A percentile compares a stretch with the other conserved stretches of the same genome.
These are phyloP conservation scores for Rhinichthys osculus DNA, from an alignment of 2,797 vertebrate genomes.

Conservation along the genomic window DNA sequence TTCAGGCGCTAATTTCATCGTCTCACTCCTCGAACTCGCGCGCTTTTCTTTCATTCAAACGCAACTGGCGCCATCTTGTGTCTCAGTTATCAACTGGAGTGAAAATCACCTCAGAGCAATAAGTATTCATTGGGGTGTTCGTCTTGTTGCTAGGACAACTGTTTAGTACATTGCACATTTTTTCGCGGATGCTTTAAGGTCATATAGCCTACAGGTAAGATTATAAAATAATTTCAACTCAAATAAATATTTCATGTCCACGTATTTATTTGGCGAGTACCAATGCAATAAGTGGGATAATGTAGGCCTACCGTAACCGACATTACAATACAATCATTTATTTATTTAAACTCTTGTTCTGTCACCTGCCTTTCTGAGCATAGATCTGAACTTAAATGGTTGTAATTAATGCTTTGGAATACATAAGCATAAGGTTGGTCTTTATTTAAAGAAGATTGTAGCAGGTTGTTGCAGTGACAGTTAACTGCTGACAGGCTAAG, in stretches of 20 bases:
- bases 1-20: background rate
- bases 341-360: background rate
- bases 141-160: background rate
- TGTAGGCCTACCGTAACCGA: too few relatives aligned
- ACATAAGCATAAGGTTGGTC: background rate
- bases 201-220: background rate
- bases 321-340: background rate
- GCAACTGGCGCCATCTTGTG: conserved; percentile 18
- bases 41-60: background rate
- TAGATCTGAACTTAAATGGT: background rate
- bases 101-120: background rate
- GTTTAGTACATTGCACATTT: background rate
- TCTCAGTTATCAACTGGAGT: background rate
- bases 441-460: background rate
- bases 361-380: background rate
- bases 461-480: background rate
- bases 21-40: background rate
- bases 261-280: background rate
- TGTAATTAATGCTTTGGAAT: background rate
- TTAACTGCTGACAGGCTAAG: background rate
- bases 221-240: too few relatives aligned
- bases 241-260: background rate
- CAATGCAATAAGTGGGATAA: background rate
- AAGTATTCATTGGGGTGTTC: too few relatives aligned
- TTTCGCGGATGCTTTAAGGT: background rate